A percentile compares a stretch with the other conserved stretches of the same genome.
Conservation (phyloP, 2,888 invertebrate species). For the Salpingus planirostris region DNA sequence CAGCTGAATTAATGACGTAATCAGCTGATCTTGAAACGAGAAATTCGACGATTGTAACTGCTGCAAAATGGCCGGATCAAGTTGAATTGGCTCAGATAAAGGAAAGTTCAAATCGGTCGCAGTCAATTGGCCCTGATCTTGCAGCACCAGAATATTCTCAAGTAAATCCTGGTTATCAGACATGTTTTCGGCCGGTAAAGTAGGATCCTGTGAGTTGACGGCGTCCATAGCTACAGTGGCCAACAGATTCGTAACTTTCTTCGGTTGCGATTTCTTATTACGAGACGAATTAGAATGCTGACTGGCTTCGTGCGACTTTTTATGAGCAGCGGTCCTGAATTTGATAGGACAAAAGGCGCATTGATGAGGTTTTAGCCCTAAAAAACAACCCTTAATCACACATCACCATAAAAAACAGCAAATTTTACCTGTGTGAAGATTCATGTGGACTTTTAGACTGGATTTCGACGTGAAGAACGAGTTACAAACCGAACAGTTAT, state of each 20-base stretch:
- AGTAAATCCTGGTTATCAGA: no score
- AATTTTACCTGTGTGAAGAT: constrained; percentile 53
- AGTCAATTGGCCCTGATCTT: constrained; percentile 8
- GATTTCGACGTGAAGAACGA: constrained; percentile 55
- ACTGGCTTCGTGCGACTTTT: constrained; percentile 51
- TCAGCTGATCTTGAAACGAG: constrained; percentile 16
- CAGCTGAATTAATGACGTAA: constrained; percentile 13
- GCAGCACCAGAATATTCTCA: constrained; percentile 11
- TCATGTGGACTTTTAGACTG: constrained; percentile 58
- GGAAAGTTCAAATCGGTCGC: neutral
- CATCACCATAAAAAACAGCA: neutral
- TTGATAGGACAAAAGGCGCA: constrained; percentile 49
- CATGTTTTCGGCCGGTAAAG: neutral
- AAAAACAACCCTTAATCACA: neutral
- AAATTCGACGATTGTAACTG: constrained; percentile 19
- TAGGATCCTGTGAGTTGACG: constrained; percentile 2
- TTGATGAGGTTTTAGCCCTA: constrained; percentile 19
- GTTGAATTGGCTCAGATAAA: constrained; percentile 13
- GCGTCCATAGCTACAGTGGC: constrained; percentile 13
- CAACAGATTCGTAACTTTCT: constrained; percentile 19
- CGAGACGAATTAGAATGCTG: constrained; percentile 35
- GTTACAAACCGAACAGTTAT: constrained; percentile 54
- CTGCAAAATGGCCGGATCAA: constrained; percentile 20
- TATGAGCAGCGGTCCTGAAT: constrained; percentile 59
- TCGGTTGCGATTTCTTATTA: constrained; percentile 10